These are phyloP conservation scores for Gracilinanus agilis DNA, from an alignment of 2,113 vertebrate species.

Conservation along the genomic window DNA sequence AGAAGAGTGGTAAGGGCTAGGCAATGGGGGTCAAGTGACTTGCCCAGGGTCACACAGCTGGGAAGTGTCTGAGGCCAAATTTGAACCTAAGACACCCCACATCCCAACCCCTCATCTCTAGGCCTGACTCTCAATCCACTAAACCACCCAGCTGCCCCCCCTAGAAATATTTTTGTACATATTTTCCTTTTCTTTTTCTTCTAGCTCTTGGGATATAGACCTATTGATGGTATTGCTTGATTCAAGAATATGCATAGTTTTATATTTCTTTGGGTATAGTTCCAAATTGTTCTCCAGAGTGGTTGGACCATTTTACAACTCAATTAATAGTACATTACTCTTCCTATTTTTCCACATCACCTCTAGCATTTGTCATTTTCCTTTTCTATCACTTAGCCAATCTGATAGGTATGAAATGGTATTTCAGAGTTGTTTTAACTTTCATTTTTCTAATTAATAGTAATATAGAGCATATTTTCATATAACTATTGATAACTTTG, in stretches of 20 bases:
- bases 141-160: too few relatives aligned
- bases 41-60: too few relatives aligned
- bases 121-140: too few relatives aligned
- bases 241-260: background rate
- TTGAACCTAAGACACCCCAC: too few relatives aligned
- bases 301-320: background rate
- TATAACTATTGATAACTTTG: background rate
- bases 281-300: background rate
- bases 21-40: too few relatives aligned
- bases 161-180: too few relatives aligned
- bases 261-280: background rate
- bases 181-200: background rate
- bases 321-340: background rate
- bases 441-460: background rate
- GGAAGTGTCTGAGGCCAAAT: too few relatives aligned
- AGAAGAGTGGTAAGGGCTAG: too few relatives aligned
- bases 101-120: too few relatives aligned
- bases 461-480: background rate
- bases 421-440: background rate
- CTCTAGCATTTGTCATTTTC: background rate
- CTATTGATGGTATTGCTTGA: background rate
- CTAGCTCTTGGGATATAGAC: background rate
- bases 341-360: background rate
- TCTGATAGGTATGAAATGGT: background rate
- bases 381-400: background rate